Base-by-base conservation (phyloP, 2,797 vertebrate species). In the Intellagama lesueurii region DNA sequence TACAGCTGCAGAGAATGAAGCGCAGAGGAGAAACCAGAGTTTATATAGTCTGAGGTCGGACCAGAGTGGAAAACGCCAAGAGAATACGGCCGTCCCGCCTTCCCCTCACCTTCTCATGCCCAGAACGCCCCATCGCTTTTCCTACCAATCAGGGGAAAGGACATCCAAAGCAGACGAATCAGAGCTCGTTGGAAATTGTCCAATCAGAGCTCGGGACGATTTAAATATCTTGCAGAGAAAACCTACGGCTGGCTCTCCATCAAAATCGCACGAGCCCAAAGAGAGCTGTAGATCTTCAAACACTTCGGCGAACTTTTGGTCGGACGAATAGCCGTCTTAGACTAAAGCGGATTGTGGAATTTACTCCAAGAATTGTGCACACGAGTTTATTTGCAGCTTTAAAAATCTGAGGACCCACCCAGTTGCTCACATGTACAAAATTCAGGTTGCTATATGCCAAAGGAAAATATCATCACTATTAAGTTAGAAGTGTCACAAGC, bases 1-100 rank as follows among this genome's bases (percentile, higher is more conserved):
- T 24, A 35, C 5, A 44, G 2, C 79, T 5, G 17, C 30, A n/a
- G 47, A 2, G 26, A 66, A 6, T 24, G n/a, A 1, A 12, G 4
- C 1, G 0, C 2, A 0, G 0, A 0, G 0, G 64, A 1, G 7
- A 4, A 7, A 70, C 60, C 7, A 1, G 3, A 2, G 0, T 1
- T 87, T 83, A 77, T 90, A 90, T 82, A 77, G 6, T 1, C 30
- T 2, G 17, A 1, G 0, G 19, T 11, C 79, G 70, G 89, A 90
- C 89, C 89, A 14, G 79, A 90, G 72, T 83, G 89, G 0, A 60
- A 90, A 69, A 28, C 1, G 1, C 0, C 11, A n/a, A 16, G 12
- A 16, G 1, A n/a, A 4, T 3, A 3, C 7, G 69, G 1, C 5
- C 19, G 11, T n/a, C 56, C 72, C 80, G 28, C 80, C 47, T 81